Percentiles rank a stretch among this genome's conserved stretches.
Conservation (phyloP, 2,888 invertebrate species). For the Listrodromus nycthemerus region DNA sequence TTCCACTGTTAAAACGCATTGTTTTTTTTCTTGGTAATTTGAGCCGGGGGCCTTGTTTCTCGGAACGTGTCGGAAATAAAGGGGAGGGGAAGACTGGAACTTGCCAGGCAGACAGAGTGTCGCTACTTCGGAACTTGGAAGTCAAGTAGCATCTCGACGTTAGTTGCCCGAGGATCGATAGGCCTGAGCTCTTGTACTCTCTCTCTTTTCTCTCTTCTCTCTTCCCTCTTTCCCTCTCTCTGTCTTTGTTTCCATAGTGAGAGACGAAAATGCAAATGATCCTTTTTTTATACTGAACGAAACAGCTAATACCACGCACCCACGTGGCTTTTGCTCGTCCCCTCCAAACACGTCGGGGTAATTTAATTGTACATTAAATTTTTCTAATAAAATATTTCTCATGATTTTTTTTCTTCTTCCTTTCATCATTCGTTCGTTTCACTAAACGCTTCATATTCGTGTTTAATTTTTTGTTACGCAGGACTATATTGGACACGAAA, state of each 20-base stretch:
- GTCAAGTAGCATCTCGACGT: conserved; percentile 63
- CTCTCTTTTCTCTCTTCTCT: too few relatives aligned
- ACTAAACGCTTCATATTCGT: background rate
- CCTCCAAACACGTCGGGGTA: background rate
- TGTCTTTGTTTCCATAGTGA: conserved; percentile 12
- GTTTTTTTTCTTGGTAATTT: conserved; percentile 20
- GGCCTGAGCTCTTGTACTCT: conserved; percentile 8
- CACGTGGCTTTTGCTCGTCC: background rate
- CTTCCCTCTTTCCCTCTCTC: conserved; percentile 4
- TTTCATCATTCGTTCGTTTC: background rate
- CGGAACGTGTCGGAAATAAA: conserved; percentile 42
- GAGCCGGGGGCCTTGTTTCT: conserved; percentile 7
- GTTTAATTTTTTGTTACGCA: conserved; percentile 75
- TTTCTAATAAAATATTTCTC: background rate
- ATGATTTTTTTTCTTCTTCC: background rate
- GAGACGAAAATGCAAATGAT: conserved; percentile 64
- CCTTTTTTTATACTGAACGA: background rate
- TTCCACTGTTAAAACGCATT: background rate
- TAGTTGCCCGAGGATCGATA: conserved; percentile 65
- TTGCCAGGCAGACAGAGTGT: conserved; percentile 47
- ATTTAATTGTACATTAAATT: background rate
- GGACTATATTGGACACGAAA: conserved; percentile 93
- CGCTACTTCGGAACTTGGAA: conserved; percentile 61
- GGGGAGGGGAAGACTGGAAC: conserved; percentile 20
- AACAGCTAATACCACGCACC: conserved; percentile 14